phyloP scores from a whole-genome alignment of 2,888 invertebrate species.

The Taphrorychus bicolor region DNA sequence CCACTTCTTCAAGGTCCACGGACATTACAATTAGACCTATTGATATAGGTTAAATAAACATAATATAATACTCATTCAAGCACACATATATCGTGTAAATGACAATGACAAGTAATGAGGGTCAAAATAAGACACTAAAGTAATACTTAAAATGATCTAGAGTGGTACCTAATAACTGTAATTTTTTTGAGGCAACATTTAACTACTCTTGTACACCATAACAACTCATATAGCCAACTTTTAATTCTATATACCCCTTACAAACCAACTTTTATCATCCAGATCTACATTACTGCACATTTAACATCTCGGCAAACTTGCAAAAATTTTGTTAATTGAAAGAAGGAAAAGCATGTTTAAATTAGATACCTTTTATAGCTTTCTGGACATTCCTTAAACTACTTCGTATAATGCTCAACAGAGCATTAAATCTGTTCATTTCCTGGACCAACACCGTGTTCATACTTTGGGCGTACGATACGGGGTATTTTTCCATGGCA shows the following conservation, averaged over 20 bases:
- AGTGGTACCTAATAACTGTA: no score
- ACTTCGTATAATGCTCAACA: conserved; percentile 74
- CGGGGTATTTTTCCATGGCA: conserved; percentile 75
- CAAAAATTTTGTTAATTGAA: no score
- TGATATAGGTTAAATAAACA: neutral
- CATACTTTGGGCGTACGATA: conserved; percentile 86
- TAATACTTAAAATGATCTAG: no score
- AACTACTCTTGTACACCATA: no score
- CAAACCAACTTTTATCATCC: no score
- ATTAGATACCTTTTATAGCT: conserved; percentile 77
- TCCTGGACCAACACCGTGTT: conserved; percentile 92
- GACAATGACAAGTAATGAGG: no score
- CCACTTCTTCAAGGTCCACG: conserved; percentile 83
- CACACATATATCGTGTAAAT: no score
- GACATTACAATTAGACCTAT: conserved; percentile 87
- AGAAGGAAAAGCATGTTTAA: neutral
- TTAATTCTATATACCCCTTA: no score
- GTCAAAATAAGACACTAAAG: no score
- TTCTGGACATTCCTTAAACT: conserved; percentile 82
- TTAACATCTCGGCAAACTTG: neutral
- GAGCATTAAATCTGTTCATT: conserved; percentile 79
- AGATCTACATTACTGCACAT: neutral
- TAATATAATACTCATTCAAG: neutral
- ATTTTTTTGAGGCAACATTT: no score
- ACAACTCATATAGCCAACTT: no score